A percentile compares a stretch with the other conserved stretches of the same genome.
Evolutionary conservation across 2,797 vertebrate species (phyloP).

Genomic region (Passerculus sandwichensis): DNA sequence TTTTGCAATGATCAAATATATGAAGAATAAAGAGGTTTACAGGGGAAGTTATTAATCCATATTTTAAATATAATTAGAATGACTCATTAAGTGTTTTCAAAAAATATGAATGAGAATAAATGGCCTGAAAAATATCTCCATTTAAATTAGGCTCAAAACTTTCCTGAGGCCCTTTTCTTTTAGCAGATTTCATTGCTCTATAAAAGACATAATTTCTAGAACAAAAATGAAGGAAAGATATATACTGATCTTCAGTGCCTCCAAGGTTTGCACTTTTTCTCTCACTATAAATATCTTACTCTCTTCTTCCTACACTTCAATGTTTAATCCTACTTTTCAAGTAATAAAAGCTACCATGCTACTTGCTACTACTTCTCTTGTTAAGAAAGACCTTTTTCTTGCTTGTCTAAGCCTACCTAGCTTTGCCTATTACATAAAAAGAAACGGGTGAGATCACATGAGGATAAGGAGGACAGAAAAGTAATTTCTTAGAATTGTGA

Average conservation of each 20-base stretch:
- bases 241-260: not conserved
- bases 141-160: not conserved
- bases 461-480: not conserved
- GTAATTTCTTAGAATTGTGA: not conserved
- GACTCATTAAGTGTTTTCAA: not conserved
- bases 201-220: not conserved
- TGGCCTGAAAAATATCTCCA: not conserved
- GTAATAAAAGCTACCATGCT: not conserved
- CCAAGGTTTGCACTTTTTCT: not conserved
- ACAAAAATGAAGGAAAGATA: not conserved
- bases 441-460: not conserved
- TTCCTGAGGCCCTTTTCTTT: not conserved
- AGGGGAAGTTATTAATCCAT: not conserved
- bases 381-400: not conserved
- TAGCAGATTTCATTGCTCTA: not conserved
- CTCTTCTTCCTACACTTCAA: not conserved
- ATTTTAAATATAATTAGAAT: constrained; percentile 4
- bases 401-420: not conserved
- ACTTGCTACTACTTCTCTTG: not conserved
- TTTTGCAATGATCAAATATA: not conserved
- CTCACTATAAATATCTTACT: not conserved
- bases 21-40: not conserved
- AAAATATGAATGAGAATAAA: not conserved
- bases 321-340: not conserved
- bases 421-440: not conserved